Base-by-base conservation (phyloP, 2,113 vertebrate species). In the Aleadryas rufinucha region DNA sequence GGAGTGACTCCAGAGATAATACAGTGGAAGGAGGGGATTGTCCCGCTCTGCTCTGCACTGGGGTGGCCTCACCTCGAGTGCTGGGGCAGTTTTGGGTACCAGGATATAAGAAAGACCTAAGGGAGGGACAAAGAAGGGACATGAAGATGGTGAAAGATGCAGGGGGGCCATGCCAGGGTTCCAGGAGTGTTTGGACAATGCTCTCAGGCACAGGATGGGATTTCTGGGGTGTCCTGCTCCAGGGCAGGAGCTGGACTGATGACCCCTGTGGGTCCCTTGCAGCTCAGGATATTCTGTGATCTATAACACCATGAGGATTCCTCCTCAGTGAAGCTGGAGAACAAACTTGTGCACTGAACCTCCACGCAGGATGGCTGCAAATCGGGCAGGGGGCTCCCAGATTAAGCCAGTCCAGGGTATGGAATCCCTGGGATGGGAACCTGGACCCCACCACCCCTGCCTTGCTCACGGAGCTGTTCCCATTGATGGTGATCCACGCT, bases 281-380 rank as follows among this genome's bases (percentile, higher is more conserved):
- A 23, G 21, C n/a, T 23, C n/a, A 15, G 59, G 45, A 61, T 9
- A 49, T 61, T 77, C 57, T 41, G 18, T 26, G 45, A 50, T 22
- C 35, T 63, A 1, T 22, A 77, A 26, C 21, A 41, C 7, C 6
- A 20, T 0, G 31, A 22, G 42, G 37, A 68, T 60, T 70, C 52
- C 27, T 65, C 21, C 28, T 26, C 1, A 2, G 3, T 16, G 14
- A 35, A 52, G 44, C 54, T 13, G 39, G 42, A 53, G 69, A 63
- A 68, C 24, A 30, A 30, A 28, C 7, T 8, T 23, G 23, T 4
- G 35, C 26, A 2, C 20, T 0, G 1, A 16, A 47, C 24, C 33
- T 52, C 33, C 22, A 33, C 0, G 0, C 5, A 9, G 20, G 45
- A n/a, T 5, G 63, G 35, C 54, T 18, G 23, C 27, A 39, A 31